A percentile compares a stretch with the other conserved stretches of the same genome.
These are phyloP conservation scores for Cryptocheilus praepositus DNA, from an alignment of 2,888 invertebrate genomes.

Conservation along the genomic window DNA sequence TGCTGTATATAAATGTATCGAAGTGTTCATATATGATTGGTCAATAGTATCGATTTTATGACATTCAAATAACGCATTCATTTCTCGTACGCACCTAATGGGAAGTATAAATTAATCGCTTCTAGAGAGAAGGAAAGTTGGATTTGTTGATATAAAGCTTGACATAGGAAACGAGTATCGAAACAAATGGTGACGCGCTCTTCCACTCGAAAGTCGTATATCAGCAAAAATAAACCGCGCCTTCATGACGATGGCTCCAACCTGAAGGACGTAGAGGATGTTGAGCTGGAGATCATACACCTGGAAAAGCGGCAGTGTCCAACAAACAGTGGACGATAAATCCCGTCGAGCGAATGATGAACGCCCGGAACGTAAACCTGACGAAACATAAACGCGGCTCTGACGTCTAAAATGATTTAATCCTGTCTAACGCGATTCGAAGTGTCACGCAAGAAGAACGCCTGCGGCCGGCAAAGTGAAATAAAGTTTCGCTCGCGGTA, in stretches of 20 bases:
- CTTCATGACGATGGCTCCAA: slow-evolving; percentile 2
- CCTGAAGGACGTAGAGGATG: background rate
- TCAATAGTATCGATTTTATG: too few relatives aligned
- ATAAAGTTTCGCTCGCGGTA: slow-evolving; percentile 8
- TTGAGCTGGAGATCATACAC: background rate
- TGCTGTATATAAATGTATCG: too few relatives aligned
- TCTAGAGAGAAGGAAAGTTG: too few relatives aligned
- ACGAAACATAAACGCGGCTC: background rate
- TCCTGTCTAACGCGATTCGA: slow-evolving; percentile 4
- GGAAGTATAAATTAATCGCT: too few relatives aligned
- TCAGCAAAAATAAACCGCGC: background rate
- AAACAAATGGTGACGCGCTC: slow-evolving; percentile 4
- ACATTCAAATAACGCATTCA: too few relatives aligned
- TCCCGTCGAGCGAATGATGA: background rate
- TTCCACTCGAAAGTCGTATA: background rate
- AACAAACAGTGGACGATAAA: background rate
- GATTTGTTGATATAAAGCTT: too few relatives aligned
- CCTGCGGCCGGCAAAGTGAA: slow-evolving; percentile 1
- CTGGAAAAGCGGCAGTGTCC: too few relatives aligned
- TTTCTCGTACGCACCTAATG: too few relatives aligned
- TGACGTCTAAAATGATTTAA: background rate
- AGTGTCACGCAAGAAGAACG: background rate
- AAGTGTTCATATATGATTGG: too few relatives aligned
- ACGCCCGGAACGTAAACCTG: background rate
- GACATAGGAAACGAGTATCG: too few relatives aligned